These are phyloP conservation scores for Paramisgurnus dabryanus DNA, from an alignment of 2,113 vertebrate genomes.

Conservation along the genomic window DNA sequence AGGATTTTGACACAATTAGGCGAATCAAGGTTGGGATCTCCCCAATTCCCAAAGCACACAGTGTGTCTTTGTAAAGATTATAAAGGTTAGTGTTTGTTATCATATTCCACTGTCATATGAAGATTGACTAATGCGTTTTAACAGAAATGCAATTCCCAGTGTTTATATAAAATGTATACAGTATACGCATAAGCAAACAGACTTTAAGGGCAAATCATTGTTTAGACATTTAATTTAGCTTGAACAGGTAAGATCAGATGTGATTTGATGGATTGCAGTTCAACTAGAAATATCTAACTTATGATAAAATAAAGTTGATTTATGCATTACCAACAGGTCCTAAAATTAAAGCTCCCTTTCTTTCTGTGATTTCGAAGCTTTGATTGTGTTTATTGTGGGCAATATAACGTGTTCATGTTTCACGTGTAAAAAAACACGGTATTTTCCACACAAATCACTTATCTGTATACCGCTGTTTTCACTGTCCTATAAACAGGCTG, in stretches of 20 bases:
- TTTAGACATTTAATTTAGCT: constrained; percentile 19
- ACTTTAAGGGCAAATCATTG: background rate
- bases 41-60: constrained; percentile 2
- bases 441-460: too few relatives aligned
- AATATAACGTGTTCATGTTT: too few relatives aligned
- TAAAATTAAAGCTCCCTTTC: too few relatives aligned
- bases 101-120: constrained; percentile 1
- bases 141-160: constrained; percentile 12
- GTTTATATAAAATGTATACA: constrained; percentile 3
- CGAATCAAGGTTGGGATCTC: constrained; percentile 35
- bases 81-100: constrained; percentile 9
- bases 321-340: background rate
- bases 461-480: too few relatives aligned
- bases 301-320: background rate
- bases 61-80: constrained; percentile 30
- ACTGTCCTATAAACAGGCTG: too few relatives aligned
- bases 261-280: constrained; percentile 12
- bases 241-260: constrained; percentile 17
- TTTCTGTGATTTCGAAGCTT: too few relatives aligned
- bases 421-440: too few relatives aligned
- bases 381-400: too few relatives aligned
- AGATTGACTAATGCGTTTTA: constrained; percentile 8
- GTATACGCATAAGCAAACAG: background rate
- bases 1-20: constrained; percentile 49
- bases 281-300: background rate